Conservation (phyloP, 2,888 invertebrate species). For the Stegophylla sp. region DNA sequence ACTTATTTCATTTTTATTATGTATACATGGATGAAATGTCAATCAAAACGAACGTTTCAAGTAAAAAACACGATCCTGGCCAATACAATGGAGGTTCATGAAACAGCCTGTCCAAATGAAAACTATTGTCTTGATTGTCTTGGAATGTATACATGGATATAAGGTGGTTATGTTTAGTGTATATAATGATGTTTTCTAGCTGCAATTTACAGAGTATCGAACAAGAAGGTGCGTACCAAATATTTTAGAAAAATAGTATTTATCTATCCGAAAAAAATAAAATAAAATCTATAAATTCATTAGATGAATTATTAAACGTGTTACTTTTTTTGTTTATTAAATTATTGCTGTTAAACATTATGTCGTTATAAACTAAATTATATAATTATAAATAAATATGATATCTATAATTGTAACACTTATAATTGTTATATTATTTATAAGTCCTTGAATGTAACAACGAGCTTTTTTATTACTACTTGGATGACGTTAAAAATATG, state of each 20-base stretch:
- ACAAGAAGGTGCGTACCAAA: slow-evolving; percentile 37
- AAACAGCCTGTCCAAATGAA: slow-evolving; percentile 28
- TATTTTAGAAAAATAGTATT: no score
- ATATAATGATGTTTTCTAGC: slow-evolving; percentile 22
- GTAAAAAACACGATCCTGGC: slow-evolving; percentile 1
- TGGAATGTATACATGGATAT: slow-evolving; percentile 57
- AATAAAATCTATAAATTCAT: no score
- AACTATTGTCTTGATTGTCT: slow-evolving; percentile 34
- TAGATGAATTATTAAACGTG: no score
- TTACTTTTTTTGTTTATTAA: background rate
- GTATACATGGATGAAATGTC: slow-evolving; percentile 34
- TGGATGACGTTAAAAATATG: background rate
- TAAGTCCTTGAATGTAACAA: no score
- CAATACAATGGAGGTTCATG: slow-evolving; percentile 43
- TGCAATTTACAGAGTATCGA: slow-evolving; percentile 29
- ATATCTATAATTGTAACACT: no score
- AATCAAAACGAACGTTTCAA: slow-evolving; percentile 37
- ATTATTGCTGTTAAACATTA: background rate
- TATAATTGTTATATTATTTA: no score
- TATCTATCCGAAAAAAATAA: no score
- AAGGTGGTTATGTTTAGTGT: slow-evolving; percentile 44
- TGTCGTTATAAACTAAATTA: background rate
- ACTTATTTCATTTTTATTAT: background rate
- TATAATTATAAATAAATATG: background rate
- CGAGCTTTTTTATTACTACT: background rate